Base-by-base conservation (phyloP, 2,797 vertebrate species). In the Paratrypauchen microcephalus region DNA sequence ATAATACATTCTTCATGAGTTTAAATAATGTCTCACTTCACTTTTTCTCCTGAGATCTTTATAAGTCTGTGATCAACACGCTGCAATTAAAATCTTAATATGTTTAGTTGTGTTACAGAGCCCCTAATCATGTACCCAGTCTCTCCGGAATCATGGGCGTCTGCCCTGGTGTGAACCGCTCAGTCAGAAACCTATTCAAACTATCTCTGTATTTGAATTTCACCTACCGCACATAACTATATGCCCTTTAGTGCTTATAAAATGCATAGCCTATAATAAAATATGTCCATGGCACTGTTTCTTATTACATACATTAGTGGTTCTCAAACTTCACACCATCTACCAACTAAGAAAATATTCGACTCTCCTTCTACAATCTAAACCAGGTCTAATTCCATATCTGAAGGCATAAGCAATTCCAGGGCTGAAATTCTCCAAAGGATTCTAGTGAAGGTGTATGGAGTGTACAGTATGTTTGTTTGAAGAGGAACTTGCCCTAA, bases 121-220 rank as follows among this genome's bases (percentile, higher is more conserved):
- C 39, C 60, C 81, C 28, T 30, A 61, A 61, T 61, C 59, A 19
- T 39, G 18, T 61, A 36, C 16, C 21, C 24, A 63, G 54, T 60
- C 50, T 63, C 70, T 69, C 47, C 66, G 30, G 67, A 26, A 24
- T 56, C 41, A 3, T 45, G 13, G 39, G 39, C 39, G 39, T 39
- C 47, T 67, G 32, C 23, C n/a, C 74, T 57, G 48, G 0, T 66
- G 24, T 82, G 70, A 79, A 60, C 78, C 65, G 50, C 72, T 77
- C 69, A 56, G 73, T 50, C 12, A 73, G 69, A 47, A 74, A 23
- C 48, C 45, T 70, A 58, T 71, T 47, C 23, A 65, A 68, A 74
- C 57, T 70, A 73, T 73, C 57, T 66, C 66, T 60, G 62, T 59
- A 72, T 79, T 80, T 75, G 68, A 72, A 80, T 75, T 54, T 5